Conservation (phyloP, 2,797 vertebrate genomes). For the Novumbra hubbsi region DNA sequence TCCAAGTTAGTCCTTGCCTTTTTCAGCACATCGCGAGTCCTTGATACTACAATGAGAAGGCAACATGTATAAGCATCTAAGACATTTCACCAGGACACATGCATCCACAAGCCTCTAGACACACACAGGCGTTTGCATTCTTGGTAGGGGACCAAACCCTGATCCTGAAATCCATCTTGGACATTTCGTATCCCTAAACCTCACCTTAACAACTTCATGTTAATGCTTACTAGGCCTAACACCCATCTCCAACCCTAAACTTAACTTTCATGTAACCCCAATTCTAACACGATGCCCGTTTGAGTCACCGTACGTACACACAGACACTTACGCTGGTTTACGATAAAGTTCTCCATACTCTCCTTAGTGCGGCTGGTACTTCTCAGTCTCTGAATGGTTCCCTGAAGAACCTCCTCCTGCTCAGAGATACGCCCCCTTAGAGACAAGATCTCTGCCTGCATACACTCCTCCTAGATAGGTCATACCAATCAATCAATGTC, state of each 20-base stretch:
- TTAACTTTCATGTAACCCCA: too few relatives aligned
- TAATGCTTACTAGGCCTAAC: too few relatives aligned
- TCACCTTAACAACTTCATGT: too few relatives aligned
- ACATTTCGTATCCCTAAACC: neutral
- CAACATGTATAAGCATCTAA: neutral
- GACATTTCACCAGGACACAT: neutral
- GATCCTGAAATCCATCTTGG: too few relatives aligned
- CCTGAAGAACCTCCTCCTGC: constrained; percentile 84
- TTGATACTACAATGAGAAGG: constrained; percentile 78
- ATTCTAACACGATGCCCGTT: too few relatives aligned
- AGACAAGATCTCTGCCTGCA: constrained; percentile 82
- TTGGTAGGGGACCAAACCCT: too few relatives aligned
- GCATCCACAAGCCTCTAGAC: neutral
- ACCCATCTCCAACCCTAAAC: too few relatives aligned
- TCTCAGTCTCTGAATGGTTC: constrained; percentile 75
- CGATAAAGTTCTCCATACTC: constrained; percentile 91
- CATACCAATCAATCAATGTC: neutral
- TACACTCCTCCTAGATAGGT: constrained; percentile 75
- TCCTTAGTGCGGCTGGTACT: constrained; percentile 83
- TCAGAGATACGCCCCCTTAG: constrained; percentile 79
- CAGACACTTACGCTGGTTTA: constrained; percentile 85
- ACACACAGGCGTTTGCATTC: neutral
- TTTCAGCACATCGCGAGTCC: constrained; percentile 89
- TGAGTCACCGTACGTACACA: constrained; percentile 10
- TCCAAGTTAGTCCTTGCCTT: constrained; percentile 92